Conservation (phyloP, 2,113 vertebrate genomes). For the Pampusana beccarii region DNA sequence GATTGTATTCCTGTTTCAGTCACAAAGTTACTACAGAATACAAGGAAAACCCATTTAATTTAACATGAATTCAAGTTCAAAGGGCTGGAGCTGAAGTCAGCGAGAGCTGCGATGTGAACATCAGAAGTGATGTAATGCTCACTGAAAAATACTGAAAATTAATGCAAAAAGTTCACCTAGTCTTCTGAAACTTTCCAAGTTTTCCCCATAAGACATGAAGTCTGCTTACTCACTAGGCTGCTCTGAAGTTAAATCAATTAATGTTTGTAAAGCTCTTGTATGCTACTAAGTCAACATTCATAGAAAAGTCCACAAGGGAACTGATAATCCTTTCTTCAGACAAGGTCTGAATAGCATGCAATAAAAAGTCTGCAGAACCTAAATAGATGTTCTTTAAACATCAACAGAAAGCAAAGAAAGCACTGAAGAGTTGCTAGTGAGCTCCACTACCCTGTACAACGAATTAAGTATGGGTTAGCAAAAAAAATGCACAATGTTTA, state of each 20-base stretch:
- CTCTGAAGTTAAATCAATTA: neutral
- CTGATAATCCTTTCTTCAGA: neutral
- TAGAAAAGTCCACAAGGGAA: neutral
- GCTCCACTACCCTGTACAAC: neutral
- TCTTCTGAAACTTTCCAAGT: neutral
- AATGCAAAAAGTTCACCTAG: neutral
- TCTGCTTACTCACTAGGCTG: neutral
- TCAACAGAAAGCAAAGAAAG: neutral
- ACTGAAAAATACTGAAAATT: neutral
- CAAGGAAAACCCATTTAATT: neutral
- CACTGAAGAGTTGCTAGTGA: neutral
- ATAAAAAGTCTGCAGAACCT: neutral
- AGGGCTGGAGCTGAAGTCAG: neutral
- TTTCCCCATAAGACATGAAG: neutral
- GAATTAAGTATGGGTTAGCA: neutral
- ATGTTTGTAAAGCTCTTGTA: neutral
- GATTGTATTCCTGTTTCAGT: neutral
- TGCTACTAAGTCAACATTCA: neutral
- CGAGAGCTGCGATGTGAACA: neutral
- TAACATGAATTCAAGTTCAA: neutral
- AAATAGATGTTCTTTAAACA: neutral
- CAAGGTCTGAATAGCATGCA: neutral
- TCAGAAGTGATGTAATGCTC: neutral
- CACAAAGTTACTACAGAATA: neutral
- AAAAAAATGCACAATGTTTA: neutral